phyloP scores from a whole-genome alignment of 30 jellyfish, hydroid and myxozoan genomes.

The Pelagia noctiluca region DNA sequence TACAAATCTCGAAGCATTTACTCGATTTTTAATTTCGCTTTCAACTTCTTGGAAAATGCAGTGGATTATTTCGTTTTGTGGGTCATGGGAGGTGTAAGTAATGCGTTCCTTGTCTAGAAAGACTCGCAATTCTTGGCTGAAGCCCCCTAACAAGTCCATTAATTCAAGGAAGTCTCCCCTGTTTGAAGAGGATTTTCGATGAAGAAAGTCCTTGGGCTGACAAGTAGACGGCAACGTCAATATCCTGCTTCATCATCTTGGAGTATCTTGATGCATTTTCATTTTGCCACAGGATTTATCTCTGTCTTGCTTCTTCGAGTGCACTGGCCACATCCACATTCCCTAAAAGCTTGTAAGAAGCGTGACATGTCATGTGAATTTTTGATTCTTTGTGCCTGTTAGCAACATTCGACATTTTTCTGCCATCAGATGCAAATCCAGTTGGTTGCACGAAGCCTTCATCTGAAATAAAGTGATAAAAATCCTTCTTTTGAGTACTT shows the following conservation, averaged over 20 bases:
- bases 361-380: constrained; percentile 6
- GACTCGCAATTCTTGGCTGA: constrained; percentile 6
- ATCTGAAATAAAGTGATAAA: not conserved
- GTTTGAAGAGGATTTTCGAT: no score
- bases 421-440: not conserved
- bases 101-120: constrained; percentile 30
- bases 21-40: constrained; percentile 28
- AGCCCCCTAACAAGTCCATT: constrained; percentile 37
- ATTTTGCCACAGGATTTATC: not conserved
- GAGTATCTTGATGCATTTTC: not conserved
- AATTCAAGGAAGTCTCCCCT: no score
- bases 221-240: not conserved
- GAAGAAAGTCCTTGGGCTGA: no score
- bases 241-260: not conserved
- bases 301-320: constrained; percentile 12
- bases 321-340: constrained; percentile 20
- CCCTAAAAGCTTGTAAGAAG: constrained; percentile 1
- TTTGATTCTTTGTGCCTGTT: not conserved
- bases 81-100: constrained; percentile 35
- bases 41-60: constrained; percentile 16
- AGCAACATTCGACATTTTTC: not conserved
- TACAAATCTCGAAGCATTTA: not conserved
- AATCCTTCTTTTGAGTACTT: no score
- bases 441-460: not conserved
- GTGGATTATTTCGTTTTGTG: constrained; percentile 30